phyloP scores from a whole-genome alignment of 2,797 vertebrate species.

The Danio tinwini region DNA sequence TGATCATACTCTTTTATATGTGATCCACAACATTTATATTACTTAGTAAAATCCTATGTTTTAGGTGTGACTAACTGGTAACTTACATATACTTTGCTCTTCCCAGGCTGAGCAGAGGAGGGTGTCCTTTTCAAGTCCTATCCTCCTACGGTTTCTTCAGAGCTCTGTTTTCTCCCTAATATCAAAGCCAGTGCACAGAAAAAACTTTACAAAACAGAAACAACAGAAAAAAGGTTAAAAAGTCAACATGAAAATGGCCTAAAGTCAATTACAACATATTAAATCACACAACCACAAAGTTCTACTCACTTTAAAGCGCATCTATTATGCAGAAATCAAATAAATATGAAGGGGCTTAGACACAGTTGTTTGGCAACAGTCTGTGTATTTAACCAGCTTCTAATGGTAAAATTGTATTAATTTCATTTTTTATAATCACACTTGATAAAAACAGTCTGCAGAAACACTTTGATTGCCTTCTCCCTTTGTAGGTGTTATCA shows the following conservation, averaged over 20 bases:
- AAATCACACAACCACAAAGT: background rate
- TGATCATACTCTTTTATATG: background rate
- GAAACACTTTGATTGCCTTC: no score
- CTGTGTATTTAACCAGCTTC: no score
- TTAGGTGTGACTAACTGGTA: background rate
- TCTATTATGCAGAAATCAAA: no score
- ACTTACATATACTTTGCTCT: background rate
- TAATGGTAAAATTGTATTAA: no score
- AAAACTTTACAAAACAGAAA: no score
- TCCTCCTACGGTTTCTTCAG: slow-evolving; percentile 1
- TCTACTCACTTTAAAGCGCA: background rate
- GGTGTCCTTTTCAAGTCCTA: background rate
- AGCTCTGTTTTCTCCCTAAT: slow-evolving; percentile 4
- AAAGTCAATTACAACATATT: background rate
- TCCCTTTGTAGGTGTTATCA: no score
- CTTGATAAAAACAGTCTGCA: no score
- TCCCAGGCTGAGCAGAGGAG: slow-evolving; percentile 1
- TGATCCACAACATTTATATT: background rate
- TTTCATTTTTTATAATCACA: no score
- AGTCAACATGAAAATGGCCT: background rate
- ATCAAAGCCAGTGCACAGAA: background rate
- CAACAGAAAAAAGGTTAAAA: background rate
- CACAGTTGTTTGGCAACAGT: no score
- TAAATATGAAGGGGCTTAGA: no score
- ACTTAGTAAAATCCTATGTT: background rate